A percentile compares a stretch with the other conserved stretches of the same genome.
Evolutionary conservation across 2,797 vertebrate species (phyloP).

Genomic region (Mormyrus proboscirostris): DNA sequence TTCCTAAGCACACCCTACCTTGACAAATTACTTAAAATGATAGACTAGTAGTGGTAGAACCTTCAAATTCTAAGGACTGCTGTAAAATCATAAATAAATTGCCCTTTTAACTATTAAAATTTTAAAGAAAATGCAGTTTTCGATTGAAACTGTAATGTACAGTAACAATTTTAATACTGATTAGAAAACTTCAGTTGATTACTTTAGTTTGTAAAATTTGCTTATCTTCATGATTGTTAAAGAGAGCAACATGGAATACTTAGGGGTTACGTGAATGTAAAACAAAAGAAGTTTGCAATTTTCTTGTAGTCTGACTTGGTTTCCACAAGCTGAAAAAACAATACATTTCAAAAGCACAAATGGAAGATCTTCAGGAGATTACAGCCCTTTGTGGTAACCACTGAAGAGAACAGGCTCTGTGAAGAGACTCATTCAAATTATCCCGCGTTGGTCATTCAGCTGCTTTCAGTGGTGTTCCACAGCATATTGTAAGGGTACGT

Average conservation of each 20-base stretch:
- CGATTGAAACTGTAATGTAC: not conserved
- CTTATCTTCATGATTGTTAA: not conserved
- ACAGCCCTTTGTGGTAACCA: slow-evolving; percentile 33
- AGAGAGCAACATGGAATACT: not conserved
- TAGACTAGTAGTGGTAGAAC: not conserved
- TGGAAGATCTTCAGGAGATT: slow-evolving; percentile 2
- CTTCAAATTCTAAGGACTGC: not conserved
- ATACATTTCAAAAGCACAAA: not conserved
- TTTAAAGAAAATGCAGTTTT: not conserved
- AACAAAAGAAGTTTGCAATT: not conserved
- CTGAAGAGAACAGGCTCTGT: slow-evolving; percentile 28
- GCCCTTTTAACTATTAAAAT: not conserved
- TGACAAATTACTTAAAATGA: not conserved
- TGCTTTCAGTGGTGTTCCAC: slow-evolving; percentile 42
- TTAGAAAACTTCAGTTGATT: not conserved
- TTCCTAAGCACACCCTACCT: not conserved
- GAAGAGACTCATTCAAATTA: not conserved
- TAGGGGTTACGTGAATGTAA: not conserved
- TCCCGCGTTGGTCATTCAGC: slow-evolving; percentile 29
- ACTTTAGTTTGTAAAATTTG: not conserved
- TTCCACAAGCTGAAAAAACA: not conserved
- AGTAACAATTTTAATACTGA: not conserved
- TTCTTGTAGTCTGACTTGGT: not conserved
- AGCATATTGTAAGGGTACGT: slow-evolving; percentile 48
- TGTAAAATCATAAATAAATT: not conserved